phyloP scores from a whole-genome alignment of 2,797 vertebrate species.

The Halcyon leucocephala region DNA sequence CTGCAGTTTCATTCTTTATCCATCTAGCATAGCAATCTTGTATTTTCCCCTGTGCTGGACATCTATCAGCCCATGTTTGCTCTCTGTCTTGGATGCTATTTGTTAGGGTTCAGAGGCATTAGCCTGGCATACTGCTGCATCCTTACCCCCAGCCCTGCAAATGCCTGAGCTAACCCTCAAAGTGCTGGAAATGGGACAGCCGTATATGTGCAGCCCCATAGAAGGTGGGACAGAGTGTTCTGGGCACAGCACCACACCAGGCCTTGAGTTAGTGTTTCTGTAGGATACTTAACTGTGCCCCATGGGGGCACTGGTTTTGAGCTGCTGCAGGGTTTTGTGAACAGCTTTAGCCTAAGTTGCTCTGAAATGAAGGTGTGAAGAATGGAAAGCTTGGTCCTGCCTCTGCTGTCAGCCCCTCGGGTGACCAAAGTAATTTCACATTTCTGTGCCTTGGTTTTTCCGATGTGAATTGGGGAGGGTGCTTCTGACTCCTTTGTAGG shows the following conservation, averaged over 20 bases:
- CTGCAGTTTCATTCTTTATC: background rate
- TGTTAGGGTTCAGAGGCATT: background rate
- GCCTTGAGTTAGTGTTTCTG: background rate
- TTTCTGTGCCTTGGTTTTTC: background rate
- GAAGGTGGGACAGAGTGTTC: background rate
- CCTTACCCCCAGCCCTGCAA: background rate
- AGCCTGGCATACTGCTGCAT: background rate
- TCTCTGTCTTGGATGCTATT: background rate
- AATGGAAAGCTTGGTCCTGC: background rate
- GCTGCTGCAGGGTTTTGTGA: background rate
- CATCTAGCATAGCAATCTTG: background rate
- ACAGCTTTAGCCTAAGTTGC: too few species aligned
- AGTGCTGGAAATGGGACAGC: background rate
- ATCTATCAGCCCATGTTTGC: rapidly evolving
- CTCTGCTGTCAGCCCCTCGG: rapidly evolving
- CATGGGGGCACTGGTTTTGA: background rate
- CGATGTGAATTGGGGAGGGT: rapidly evolving
- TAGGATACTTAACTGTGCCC: background rate
- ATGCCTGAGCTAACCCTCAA: rapidly evolving
- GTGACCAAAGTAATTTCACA: background rate
- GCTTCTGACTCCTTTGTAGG: background rate
- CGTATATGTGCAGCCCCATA: rapidly evolving
- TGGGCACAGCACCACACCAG: rapidly evolving
- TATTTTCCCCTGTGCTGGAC: background rate
- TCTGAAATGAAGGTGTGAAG: background rate